Evolutionary conservation across 2,113 vertebrate genomes (phyloP).

Genomic region (Ceuthmochares aereus): DNA sequence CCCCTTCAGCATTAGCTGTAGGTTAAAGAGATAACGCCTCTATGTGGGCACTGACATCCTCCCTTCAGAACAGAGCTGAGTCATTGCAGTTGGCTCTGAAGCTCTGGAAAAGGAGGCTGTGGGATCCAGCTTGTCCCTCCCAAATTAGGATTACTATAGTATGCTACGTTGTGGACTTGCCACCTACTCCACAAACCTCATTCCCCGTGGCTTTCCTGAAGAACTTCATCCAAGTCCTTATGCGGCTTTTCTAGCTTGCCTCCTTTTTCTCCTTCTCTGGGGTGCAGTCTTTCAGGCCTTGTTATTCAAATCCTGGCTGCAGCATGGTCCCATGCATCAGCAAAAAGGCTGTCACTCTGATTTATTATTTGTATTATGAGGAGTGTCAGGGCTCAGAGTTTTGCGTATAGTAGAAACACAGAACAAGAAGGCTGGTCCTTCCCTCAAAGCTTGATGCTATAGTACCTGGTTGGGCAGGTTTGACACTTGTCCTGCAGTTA

Average conservation of each 20-base stretch:
- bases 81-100: background rate
- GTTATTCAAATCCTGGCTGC: background rate
- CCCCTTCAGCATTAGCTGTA: background rate
- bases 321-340: background rate
- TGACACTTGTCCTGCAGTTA: background rate
- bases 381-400: background rate
- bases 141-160: accelerated
- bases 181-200: accelerated
- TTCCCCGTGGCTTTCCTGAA: background rate
- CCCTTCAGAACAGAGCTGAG: background rate
- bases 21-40: background rate
- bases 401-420: background rate
- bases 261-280: background rate
- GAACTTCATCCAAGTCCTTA: background rate
- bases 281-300: background rate
- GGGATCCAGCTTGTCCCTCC: background rate
- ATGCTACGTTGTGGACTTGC: accelerated
- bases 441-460: background rate
- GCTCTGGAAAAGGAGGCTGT: background rate
- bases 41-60: background rate
- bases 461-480: background rate
- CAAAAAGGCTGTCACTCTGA: background rate
- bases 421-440: background rate
- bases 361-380: background rate
- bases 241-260: background rate